A percentile compares a stretch with the other conserved stretches of the same genome.
Conservation (phyloP, 92 coral and sea anemone species). For the Paramuricea clavata region DNA sequence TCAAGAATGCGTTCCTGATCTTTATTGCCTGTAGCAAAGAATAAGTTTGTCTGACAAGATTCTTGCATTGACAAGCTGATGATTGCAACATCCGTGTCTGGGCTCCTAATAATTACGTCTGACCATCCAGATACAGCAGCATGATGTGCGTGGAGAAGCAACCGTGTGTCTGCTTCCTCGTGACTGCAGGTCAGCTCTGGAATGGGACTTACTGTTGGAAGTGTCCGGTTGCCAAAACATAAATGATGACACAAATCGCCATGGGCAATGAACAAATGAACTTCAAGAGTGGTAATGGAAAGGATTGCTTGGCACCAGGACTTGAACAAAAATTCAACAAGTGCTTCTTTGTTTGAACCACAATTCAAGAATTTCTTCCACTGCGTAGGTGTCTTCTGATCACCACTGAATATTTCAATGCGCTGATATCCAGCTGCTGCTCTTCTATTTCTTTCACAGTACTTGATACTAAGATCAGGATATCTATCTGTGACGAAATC, state of each 20-base stretch:
- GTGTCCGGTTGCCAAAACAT: background rate
- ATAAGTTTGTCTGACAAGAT: background rate
- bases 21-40: slow-evolving; percentile 14
- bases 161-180: slow-evolving; percentile 14
- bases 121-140: slow-evolving; percentile 26
- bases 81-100: slow-evolving; percentile 19
- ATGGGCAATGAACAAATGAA: background rate
- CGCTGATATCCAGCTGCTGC: slow-evolving; percentile 10
- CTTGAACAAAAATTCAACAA: slow-evolving; percentile 11
- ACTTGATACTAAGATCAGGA: background rate
- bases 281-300: background rate
- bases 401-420: slow-evolving; percentile 9
- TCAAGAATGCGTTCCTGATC: slow-evolving; percentile 29
- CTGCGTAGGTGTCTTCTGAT: slow-evolving; percentile 6
- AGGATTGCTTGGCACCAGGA: background rate
- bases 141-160: slow-evolving; percentile 31
- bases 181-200: slow-evolving; percentile 23
- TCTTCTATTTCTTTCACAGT: background rate
- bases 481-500: slow-evolving; percentile 11
- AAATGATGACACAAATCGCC: background rate
- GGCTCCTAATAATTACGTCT: slow-evolving; percentile 23
- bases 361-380: background rate
- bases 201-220: slow-evolving; percentile 12
- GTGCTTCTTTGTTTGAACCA: slow-evolving; percentile 12
- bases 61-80: slow-evolving; percentile 36